Base-by-base conservation (phyloP, 2,888 invertebrate genomes). In the Branchellion lobata region DNA sequence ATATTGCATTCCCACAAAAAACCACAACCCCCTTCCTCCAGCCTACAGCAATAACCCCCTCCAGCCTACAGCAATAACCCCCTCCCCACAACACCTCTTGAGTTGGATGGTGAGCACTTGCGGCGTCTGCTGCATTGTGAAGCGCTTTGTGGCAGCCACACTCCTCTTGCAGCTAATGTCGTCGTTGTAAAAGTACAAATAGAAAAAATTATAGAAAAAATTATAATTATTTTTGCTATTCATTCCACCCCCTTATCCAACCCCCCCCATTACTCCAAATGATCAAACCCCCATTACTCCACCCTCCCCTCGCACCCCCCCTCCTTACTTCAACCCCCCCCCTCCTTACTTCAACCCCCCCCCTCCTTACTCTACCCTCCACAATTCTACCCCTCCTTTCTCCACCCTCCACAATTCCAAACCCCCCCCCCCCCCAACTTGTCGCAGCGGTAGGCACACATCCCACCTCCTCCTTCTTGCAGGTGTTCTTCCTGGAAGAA, bases 51-150 rank as follows among this genome's bases (percentile, higher is more conserved):
- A 29, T 33, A 27, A 24, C 33, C 68, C 29, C 18, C 68, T 21
- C 14, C 14, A 51, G 14, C 14, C 53, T 5, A 31, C 29, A 27
- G 0, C 8, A 18, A 33, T 18, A n/a, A n/a, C n/a, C n/a, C n/a
- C n/a, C n/a, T n/a, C 21, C 21, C 34, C 53, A 69, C 36, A 31
- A 5, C 24, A 90, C 89, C 96, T 91, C 87, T 97, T 98, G 74
- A 97, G 88, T 85, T 97, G 96, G 84, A 97, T 92, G 85, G 96
- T 96, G 1, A 97, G 91, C 71, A 96, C 94, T 90, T 94, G 94
- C 0, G 97, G 96, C 2, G 95, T 92, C 79, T 93, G 90, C 88
- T 96, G 96, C 80, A 98, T 89, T 51, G 93, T 93, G 87, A 96
- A 96, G 84, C 95, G 93, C 87, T 97, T 97, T 3, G 94, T 93